Conservation (phyloP, 2,797 vertebrate species). For the Anolis apletophallus region DNA sequence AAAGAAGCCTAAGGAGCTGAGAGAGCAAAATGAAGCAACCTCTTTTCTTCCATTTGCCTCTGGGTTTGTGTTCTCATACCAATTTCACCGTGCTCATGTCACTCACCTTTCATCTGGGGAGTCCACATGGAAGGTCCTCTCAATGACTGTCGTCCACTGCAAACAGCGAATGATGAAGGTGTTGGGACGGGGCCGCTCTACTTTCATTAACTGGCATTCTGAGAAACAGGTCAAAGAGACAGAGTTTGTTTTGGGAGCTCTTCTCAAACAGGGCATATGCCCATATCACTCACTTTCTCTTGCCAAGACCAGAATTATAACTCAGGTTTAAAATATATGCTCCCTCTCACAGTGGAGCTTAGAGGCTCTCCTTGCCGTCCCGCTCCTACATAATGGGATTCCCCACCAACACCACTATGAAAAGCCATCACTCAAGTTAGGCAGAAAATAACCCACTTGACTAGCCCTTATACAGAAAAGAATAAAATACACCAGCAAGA, state of each 20-base stretch:
- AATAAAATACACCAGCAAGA: not conserved
- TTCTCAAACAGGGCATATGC: too few species aligned
- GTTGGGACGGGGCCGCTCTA: conserved; percentile 91
- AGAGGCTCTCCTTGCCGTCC: not conserved
- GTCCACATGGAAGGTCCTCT: conserved; percentile 94
- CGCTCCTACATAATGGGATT: not conserved
- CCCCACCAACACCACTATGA: not conserved
- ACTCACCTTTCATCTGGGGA: conserved; percentile 88
- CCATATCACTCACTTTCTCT: not conserved
- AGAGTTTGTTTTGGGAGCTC: not conserved
- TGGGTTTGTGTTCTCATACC: not conserved
- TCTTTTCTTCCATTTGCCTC: accelerated
- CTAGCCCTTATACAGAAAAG: not conserved
- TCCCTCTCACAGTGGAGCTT: not conserved
- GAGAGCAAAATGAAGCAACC: too few species aligned
- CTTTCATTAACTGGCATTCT: conserved; percentile 98
- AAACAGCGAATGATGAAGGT: conserved; percentile 96
- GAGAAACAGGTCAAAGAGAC: too few species aligned
- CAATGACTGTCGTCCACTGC: conserved; percentile 96
- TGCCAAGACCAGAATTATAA: not conserved
- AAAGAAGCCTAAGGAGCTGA: too few species aligned
- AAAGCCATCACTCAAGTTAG: not conserved
- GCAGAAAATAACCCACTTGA: not conserved
- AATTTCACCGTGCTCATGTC: too few species aligned
- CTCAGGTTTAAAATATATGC: not conserved